phyloP scores from a whole-genome alignment of 2,888 invertebrate species.

The Conchocele bisecta region DNA sequence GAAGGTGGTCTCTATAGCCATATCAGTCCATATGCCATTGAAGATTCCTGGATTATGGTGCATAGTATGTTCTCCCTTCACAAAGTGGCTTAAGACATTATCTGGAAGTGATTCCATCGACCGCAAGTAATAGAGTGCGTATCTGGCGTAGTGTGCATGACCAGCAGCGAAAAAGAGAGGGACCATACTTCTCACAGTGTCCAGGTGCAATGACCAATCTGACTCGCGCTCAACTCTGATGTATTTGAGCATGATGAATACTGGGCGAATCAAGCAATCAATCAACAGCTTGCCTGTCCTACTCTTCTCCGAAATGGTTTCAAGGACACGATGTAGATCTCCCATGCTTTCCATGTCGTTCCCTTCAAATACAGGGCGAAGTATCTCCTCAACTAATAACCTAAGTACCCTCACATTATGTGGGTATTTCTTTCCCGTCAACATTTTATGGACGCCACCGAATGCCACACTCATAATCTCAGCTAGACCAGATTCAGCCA shows the following conservation, averaged over 20 bases:
- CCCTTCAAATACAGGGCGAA: slow-evolving; percentile 3
- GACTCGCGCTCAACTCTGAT: slow-evolving; percentile 56
- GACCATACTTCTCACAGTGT: slow-evolving; percentile 48
- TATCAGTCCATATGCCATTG: slow-evolving; percentile 65
- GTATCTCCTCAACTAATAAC: slow-evolving; percentile 22
- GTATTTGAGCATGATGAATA: slow-evolving; percentile 55
- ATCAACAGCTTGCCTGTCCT: slow-evolving; percentile 46
- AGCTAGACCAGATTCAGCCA: slow-evolving; percentile 53
- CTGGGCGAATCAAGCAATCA: slow-evolving; percentile 51
- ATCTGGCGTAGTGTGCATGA: slow-evolving; percentile 59
- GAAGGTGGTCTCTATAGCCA: slow-evolving; percentile 66
- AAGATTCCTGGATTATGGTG: slow-evolving; percentile 56
- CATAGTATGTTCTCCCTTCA: slow-evolving; percentile 61
- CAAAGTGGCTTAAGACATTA: slow-evolving; percentile 35
- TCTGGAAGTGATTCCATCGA: slow-evolving; percentile 46
- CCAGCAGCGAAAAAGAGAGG: slow-evolving; percentile 63
- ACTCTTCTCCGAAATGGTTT: slow-evolving; percentile 2
- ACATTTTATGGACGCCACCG: slow-evolving; percentile 56
- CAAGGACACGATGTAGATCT: neutral
- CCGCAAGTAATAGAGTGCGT: slow-evolving; percentile 59
- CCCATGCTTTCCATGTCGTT: neutral
- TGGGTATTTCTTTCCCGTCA: slow-evolving; percentile 60
- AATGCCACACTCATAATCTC: slow-evolving; percentile 55
- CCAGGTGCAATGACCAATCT: slow-evolving; percentile 57
- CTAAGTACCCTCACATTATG: slow-evolving; percentile 26